A percentile compares a stretch with the other conserved stretches of the same genome.
phyloP scores from a whole-genome alignment of 2,888 invertebrate genomes.

The Agrypnus murinus region DNA sequence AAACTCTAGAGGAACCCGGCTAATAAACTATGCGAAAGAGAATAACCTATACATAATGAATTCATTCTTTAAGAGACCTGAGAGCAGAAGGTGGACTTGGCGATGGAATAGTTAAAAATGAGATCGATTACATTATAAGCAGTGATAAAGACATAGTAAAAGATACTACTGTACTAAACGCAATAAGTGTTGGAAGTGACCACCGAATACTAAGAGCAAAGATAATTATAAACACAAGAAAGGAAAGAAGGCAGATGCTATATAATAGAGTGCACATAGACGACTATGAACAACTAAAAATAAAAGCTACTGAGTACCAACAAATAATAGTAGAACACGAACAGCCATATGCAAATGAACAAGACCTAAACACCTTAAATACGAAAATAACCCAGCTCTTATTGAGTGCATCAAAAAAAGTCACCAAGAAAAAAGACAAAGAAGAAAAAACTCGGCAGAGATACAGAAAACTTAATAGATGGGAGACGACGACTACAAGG shows the following conservation, averaged over 20 bases:
- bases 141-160: slow-evolving; percentile 13
- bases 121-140: too few species aligned
- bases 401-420: too few species aligned
- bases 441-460: too few species aligned
- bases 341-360: background rate
- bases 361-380: slow-evolving; percentile 3
- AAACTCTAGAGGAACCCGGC: slow-evolving; percentile 10
- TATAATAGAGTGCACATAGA: too few species aligned
- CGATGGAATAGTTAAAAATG: slow-evolving; percentile 8
- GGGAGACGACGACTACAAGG: slow-evolving; percentile 7
- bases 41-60: slow-evolving; percentile 19
- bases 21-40: slow-evolving; percentile 1
- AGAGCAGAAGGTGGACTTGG: background rate
- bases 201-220: too few species aligned
- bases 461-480: too few species aligned
- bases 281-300: background rate
- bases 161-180: background rate
- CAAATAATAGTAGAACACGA: slow-evolving; percentile 1
- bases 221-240: too few species aligned
- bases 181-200: too few species aligned
- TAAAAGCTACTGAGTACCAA: background rate
- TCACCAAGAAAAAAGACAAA: too few species aligned
- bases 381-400: slow-evolving; percentile 4
- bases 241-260: slow-evolving; percentile 7
- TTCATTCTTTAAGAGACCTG: background rate